These are phyloP conservation scores for Endotricha flammealis DNA, from an alignment of 2,888 invertebrate species.

Conservation along the genomic window DNA sequence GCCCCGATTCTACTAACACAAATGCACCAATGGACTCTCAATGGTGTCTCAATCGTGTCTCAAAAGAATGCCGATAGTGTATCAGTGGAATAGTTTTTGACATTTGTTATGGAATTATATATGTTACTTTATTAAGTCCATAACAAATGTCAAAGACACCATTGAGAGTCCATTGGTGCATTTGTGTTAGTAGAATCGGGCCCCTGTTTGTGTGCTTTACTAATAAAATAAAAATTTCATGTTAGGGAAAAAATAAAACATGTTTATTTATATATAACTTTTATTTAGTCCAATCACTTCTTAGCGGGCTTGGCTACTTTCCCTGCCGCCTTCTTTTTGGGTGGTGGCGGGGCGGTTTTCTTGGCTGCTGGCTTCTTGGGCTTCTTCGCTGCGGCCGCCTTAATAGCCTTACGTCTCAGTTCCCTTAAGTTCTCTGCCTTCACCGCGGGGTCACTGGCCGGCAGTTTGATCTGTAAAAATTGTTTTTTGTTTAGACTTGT, in stretches of 20 bases:
- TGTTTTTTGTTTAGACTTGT: neutral
- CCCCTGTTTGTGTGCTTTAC: no score
- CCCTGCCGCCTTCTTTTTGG: conserved; percentile 49
- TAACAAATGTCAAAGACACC: no score
- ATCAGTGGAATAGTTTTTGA: no score
- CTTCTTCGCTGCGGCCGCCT: conserved; percentile 71
- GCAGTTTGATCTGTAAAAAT: conserved; percentile 61
- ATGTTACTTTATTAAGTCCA: no score
- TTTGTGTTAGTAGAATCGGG: no score
- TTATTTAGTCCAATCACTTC: conserved; percentile 42
- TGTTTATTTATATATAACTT: conserved; percentile 23
- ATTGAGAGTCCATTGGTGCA: no score
- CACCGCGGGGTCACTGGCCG: conserved; percentile 62
- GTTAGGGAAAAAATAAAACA: neutral
- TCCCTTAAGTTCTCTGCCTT: conserved; percentile 70
- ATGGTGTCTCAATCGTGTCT: no score
- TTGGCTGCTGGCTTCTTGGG: conserved; percentile 71
- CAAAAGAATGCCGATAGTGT: no score
- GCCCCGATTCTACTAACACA: no score
- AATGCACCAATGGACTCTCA: no score
- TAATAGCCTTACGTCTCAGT: conserved; percentile 68
- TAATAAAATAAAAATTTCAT: no score
- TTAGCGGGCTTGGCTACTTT: conserved; percentile 37
- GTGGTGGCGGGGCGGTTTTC: conserved; percentile 64
- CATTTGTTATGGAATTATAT: no score